These are phyloP conservation scores for Meleagris gallopavo DNA, from an alignment of 2,113 vertebrate species.

Conservation along the genomic window DNA sequence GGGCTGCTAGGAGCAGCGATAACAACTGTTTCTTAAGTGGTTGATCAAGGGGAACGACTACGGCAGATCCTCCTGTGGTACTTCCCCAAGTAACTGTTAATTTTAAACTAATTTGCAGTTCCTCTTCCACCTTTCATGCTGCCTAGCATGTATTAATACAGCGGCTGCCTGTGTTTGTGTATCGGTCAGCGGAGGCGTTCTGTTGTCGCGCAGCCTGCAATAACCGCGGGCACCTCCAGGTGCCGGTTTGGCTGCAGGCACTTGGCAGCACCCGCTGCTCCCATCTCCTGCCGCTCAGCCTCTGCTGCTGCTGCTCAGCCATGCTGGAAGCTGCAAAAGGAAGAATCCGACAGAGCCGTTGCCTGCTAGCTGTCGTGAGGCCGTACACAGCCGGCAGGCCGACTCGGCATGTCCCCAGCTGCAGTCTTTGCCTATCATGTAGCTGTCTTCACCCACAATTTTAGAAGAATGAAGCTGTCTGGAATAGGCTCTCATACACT, in stretches of 20 bases:
- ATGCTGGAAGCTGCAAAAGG: accelerated
- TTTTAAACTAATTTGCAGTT: neutral
- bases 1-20: neutral
- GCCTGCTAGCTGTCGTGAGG: neutral
- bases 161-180: neutral
- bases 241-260: accelerated
- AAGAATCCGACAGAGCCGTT: neutral
- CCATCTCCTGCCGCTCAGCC: neutral
- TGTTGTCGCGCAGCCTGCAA: accelerated
- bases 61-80: accelerated
- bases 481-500: neutral
- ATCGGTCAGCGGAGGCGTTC: accelerated
- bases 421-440: accelerated
- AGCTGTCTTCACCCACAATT: neutral
- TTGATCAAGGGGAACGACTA: neutral
- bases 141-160: neutral
- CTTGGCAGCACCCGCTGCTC: neutral
- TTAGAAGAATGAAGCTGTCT: neutral
- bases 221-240: accelerated
- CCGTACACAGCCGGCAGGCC: accelerated
- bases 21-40: accelerated
- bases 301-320: accelerated
- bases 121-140: neutral
- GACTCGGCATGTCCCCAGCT: neutral
- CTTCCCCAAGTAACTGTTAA: neutral